Evolutionary conservation across 1,140 invertebrate species (phyloP), one percentile per base, ranked within the genome.

Genomic region (Drosophila cardini): DNA sequence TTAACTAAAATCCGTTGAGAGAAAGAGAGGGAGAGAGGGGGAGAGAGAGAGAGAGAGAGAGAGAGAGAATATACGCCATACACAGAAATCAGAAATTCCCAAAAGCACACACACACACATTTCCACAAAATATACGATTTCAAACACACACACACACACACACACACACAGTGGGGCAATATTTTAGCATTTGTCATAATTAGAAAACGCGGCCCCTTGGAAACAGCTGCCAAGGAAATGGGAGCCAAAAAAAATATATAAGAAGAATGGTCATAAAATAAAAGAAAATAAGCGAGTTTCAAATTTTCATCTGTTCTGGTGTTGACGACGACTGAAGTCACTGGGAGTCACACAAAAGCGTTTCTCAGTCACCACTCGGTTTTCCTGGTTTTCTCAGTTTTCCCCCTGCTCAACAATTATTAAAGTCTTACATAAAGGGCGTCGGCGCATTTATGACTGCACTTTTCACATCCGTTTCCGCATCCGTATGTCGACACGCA

Each of bases 391-490:
- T 26, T 26, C 21, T 26, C 21, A 26, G 21, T 26, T 26, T 26
- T 26, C 21, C 21, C 21, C 21, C 21, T 26, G 21, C 69, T 78
- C 77, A 63, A 75, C 84, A 89, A 89, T 89, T 89, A 89, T 89
- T 89, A 89, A 89, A 78, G 80, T 84, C 80, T 89, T 84, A 89
- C 64, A 73, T 75, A 87, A 87, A 77, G 68, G 83, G 53, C 76
- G 83, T 72, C 79, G 72, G 83, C 80, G 78, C 84, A 89, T 89
- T 89, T 89, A 89, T 89, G 84, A 89, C 84, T 89, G 84, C 84
- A 89, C 84, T 89, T 89, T 89, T 89, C 85, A 89, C 84, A 89
- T 90, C 84, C 85, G 84, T 64, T 89, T 89, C 84, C 85, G 85
- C 68, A 78, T 80, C 52, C 84, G 84, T 75, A 68, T 83, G 83